Base-by-base conservation (phyloP, 1,140 invertebrate species). In the Calephelis virginiensis region DNA sequence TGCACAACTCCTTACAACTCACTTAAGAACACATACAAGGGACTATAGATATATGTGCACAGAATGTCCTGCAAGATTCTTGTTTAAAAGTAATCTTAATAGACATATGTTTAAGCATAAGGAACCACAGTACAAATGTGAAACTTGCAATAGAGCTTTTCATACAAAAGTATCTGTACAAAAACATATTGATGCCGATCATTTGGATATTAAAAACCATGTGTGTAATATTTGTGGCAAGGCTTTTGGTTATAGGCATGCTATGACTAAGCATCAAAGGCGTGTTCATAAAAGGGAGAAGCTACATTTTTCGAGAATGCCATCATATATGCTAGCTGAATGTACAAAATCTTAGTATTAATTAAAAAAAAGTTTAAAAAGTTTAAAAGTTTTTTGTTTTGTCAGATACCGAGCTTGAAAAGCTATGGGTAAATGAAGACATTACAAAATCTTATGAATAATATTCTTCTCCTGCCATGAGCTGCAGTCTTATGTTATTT, bases 31-130 rank as follows among this genome's bases (percentile, higher is more conserved):
- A 7, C 92, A 92, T 63, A 91, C 88, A 50, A 88, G 86, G 64
- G 92, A 90, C 75, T 92, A 88, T 61, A 83, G 87, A 43, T 93
- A 92, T 62, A 83, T 86, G 82, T 93, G 92, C 73, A 89, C 92
- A 40, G 82, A 92, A 78, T 93, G 92, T 67, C 85, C 85, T 1
- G 92, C 92, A 47, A 73, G 86, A 56, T 93, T 92, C 67, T 73
- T 91, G 7, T 92, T 91, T 67, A 92, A 90, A 66, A 92, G 91
- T 64, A 92, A 93, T 73, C 77, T 93, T 37, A 92, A 92, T 12
- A 86, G 85, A 60, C 92, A 93, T 65, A 77, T 83, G 71, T 74
- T 85, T 8, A 89, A 85, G 66, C 88, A 90, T 62, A 89, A 87
- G 71, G 85, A 86, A 53, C 81, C 79, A 17, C 76, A 87, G 60